A percentile compares a stretch with the other conserved stretches of the same genome.
Evolutionary conservation across 2,888 invertebrate species (phyloP).

Genomic region (Eristalis tenax): DNA sequence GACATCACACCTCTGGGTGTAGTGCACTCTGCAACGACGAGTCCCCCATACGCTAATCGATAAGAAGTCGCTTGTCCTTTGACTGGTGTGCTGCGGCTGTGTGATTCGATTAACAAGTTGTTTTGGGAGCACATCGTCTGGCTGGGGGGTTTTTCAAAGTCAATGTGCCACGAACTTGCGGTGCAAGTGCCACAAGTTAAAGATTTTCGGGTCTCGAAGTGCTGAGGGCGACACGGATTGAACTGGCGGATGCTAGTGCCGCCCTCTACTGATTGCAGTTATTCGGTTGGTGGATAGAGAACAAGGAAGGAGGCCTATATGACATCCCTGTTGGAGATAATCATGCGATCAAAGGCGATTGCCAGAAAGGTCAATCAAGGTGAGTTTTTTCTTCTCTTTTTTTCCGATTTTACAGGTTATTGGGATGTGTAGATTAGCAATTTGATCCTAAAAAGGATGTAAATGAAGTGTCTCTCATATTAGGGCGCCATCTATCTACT

Average conservation of each 20-base stretch:
- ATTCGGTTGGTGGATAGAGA: constrained; percentile 22
- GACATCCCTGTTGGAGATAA: constrained; percentile 78
- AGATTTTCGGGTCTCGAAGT: constrained; percentile 17
- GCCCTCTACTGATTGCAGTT: constrained; percentile 29
- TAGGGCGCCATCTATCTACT: too few species aligned
- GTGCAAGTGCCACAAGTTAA: constrained; percentile 41
- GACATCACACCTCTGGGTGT: constrained; percentile 50
- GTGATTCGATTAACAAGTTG: constrained; percentile 66
- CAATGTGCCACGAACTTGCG: constrained; percentile 51
- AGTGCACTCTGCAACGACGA: not conserved
- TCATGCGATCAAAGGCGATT: constrained; percentile 81
- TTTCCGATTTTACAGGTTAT: not conserved
- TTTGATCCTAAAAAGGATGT: too few species aligned
- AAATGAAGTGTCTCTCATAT: too few species aligned
- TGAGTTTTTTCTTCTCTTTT: constrained; percentile 72
- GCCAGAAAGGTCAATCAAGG: constrained; percentile 80
- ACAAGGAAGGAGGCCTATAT: constrained; percentile 73
- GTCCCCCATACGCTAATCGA: constrained; percentile 52
- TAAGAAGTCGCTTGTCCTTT: constrained; percentile 67
- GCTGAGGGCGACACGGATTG: not conserved
- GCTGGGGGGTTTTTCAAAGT: not conserved
- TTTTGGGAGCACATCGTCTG: constrained; percentile 42
- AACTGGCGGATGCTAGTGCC: constrained; percentile 24
- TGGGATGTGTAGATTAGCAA: too few species aligned
- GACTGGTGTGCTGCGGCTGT: constrained; percentile 28